Conservation (phyloP, 2,888 invertebrate genomes). For the Drosophila anceps region DNA sequence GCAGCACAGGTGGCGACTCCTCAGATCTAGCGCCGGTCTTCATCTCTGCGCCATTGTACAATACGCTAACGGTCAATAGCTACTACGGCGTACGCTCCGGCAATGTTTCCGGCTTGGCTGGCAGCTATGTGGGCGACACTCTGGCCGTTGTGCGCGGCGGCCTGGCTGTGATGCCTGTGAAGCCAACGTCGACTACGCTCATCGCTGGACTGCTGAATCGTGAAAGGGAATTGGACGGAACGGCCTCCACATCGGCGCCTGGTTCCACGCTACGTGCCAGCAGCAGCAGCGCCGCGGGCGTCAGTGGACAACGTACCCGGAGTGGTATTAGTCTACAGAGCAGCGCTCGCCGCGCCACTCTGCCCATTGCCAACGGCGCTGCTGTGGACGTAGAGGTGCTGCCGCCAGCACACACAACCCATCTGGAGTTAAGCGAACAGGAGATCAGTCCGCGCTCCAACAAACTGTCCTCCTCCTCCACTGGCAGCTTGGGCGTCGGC, state of each 20-base stretch:
- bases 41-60: slow-evolving; percentile 82
- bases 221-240: slow-evolving; percentile 85
- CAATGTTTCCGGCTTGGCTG: slow-evolving; percentile 61
- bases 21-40: slow-evolving; percentile 79
- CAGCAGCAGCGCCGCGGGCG: slow-evolving; percentile 53
- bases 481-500: slow-evolving; percentile 82
- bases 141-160: slow-evolving; percentile 75
- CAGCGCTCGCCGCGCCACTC: slow-evolving; percentile 71
- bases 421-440: slow-evolving; percentile 42
- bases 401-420: slow-evolving; percentile 23
- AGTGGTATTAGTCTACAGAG: slow-evolving; percentile 73
- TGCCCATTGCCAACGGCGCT: slow-evolving; percentile 62
- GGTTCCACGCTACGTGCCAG: slow-evolving; percentile 51
- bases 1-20: slow-evolving; percentile 68
- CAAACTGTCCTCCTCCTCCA: slow-evolving; percentile 81
- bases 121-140: slow-evolving; percentile 81
- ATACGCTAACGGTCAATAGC: slow-evolving; percentile 81
- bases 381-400: slow-evolving; percentile 32
- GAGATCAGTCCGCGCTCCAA: slow-evolving; percentile 70
- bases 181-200: slow-evolving; percentile 94
- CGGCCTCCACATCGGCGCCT: slow-evolving; percentile 39
- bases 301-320: slow-evolving; percentile 71
- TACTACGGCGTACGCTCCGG: slow-evolving; percentile 73
- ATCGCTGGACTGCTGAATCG: slow-evolving; percentile 92
- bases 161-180: slow-evolving; percentile 86